phyloP scores from a whole-genome alignment of 2,113 vertebrate species.

The Osmerus eperlanus region DNA sequence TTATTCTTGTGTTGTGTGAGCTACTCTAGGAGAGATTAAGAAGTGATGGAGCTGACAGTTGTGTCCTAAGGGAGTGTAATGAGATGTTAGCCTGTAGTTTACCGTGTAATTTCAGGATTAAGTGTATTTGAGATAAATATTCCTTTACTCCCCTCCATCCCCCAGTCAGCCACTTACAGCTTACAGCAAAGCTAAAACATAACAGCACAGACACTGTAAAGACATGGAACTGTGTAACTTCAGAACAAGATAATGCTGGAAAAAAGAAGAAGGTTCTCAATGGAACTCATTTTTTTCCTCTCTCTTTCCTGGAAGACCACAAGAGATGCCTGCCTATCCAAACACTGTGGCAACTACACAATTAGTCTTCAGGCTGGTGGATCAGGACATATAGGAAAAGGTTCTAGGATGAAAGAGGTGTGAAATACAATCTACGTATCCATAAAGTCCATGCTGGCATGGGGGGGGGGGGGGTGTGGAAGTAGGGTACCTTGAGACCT shows the following conservation, averaged over 20 bases:
- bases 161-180: no score
- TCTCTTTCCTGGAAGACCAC: conserved; percentile 11
- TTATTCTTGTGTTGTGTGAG: not conserved
- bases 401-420: conserved; percentile 12
- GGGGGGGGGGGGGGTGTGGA: conserved; percentile 2
- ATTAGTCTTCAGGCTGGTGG: conserved; percentile 15
- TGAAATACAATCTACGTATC: conserved; percentile 3
- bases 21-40: not conserved
- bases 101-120: no score
- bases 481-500: conserved; percentile 1
- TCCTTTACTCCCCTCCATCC: no score
- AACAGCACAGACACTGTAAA: no score
- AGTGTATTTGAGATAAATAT: no score
- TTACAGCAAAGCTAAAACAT: no score
- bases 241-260: not conserved
- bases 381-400: not conserved
- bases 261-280: not conserved
- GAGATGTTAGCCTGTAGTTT: no score
- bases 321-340: conserved; percentile 17
- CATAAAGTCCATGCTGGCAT: no score
- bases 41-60: not conserved
- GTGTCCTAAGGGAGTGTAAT: no score
- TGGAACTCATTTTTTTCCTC: not conserved
- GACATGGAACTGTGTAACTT: not conserved
- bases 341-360: conserved; percentile 44